Conservation (phyloP, 2,113 vertebrate genomes). For the Phylloscopus whistleri region DNA sequence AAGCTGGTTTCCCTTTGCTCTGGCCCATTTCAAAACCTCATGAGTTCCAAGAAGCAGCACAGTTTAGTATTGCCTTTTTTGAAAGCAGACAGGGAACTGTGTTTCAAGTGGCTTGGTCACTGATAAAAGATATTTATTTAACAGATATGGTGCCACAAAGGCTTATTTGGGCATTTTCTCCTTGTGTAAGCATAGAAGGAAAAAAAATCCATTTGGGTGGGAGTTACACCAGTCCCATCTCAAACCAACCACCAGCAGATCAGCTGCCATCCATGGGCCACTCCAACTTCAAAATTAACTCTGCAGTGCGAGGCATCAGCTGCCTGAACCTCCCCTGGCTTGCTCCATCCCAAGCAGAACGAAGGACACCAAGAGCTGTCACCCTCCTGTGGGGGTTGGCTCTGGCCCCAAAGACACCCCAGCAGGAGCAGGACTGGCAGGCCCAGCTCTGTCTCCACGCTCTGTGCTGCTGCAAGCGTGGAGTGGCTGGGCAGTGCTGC, state of each 20-base stretch:
- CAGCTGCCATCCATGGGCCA: neutral
- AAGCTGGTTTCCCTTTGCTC: neutral
- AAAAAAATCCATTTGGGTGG: neutral
- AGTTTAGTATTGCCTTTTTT: neutral
- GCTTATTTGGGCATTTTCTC: neutral
- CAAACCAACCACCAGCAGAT: neutral
- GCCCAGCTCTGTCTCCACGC: neutral
- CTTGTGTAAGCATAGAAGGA: neutral
- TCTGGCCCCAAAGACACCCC: neutral
- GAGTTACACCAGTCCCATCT: neutral
- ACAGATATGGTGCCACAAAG: neutral
- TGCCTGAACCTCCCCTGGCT: neutral
- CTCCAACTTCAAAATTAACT: neutral
- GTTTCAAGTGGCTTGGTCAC: neutral
- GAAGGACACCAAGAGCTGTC: neutral
- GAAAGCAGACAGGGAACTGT: neutral
- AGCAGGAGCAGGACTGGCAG: neutral
- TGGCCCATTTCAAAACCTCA: neutral
- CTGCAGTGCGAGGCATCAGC: neutral
- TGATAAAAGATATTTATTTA: neutral
- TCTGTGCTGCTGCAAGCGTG: neutral
- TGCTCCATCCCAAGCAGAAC: neutral
- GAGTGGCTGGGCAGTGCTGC: fast-evolving
- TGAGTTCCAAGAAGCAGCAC: neutral
- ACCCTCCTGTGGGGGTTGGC: fast-evolving